Evolutionary conservation across 2,797 vertebrate genomes (phyloP).

Genomic region (Acrossocheilus wenchowensis): DNA sequence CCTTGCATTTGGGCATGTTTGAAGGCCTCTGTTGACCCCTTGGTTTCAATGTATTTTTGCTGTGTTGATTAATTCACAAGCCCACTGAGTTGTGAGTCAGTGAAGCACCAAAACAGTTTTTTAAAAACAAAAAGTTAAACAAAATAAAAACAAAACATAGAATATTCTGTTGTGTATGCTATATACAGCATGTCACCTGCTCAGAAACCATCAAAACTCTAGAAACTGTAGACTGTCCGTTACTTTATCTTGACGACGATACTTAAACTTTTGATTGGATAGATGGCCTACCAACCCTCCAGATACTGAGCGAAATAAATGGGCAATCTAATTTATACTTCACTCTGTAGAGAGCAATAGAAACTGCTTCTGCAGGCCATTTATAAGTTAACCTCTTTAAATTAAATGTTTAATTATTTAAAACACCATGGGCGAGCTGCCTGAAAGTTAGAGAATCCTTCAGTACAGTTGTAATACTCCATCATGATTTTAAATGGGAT

Average conservation of each 20-base stretch:
- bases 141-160: background rate
- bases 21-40: constrained; percentile 47
- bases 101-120: constrained; percentile 9
- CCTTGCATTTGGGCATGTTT: constrained; percentile 37
- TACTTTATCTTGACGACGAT: background rate
- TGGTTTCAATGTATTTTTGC: constrained; percentile 38
- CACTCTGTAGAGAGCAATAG: constrained; percentile 8
- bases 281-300: constrained; percentile 3
- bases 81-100: constrained; percentile 6
- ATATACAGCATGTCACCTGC: background rate
- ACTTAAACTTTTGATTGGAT: constrained; percentile 19
- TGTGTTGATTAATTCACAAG: constrained; percentile 26
- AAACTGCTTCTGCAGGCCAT: constrained; percentile 29
- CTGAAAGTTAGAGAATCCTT: constrained; percentile 37
- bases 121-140: background rate
- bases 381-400: constrained; percentile 54
- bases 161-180: background rate
- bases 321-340: constrained; percentile 37
- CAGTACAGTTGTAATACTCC: constrained; percentile 20
- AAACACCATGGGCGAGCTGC: constrained; percentile 36
- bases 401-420: constrained; percentile 58
- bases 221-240: background rate
- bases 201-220: background rate
- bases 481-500: constrained; percentile 27
- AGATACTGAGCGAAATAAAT: constrained; percentile 41